Evolutionary conservation across 1,140 invertebrate species (phyloP).

Genomic region (Drosophila arawakana): DNA sequence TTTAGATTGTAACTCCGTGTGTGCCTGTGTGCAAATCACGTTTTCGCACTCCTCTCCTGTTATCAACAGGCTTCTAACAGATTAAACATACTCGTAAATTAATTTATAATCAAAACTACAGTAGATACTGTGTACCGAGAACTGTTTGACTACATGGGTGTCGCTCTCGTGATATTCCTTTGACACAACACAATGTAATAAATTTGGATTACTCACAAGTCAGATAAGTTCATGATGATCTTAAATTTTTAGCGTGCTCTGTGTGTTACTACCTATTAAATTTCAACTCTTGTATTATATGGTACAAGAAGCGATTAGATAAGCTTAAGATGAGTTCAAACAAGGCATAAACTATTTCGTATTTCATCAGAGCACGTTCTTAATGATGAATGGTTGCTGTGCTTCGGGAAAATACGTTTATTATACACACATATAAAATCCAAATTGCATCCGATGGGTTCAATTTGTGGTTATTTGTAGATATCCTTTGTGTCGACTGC

Average conservation of each 20-base stretch:
- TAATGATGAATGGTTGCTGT: neutral
- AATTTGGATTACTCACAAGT: no score
- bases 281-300: neutral
- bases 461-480: neutral
- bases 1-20: no score
- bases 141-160: neutral
- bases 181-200: no score
- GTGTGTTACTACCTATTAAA: no score
- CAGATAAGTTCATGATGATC: no score
- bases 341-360: neutral
- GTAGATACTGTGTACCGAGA: constrained; percentile 26
- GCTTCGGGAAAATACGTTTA: neutral
- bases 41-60: constrained; percentile 17
- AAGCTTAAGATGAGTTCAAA: neutral
- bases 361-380: constrained; percentile 5
- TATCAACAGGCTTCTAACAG: constrained; percentile 31
- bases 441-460: neutral
- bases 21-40: constrained; percentile 26
- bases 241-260: no score
- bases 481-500: neutral
- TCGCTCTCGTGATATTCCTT: no score
- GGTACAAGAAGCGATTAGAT: constrained; percentile 1
- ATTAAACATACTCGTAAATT: constrained; percentile 34
- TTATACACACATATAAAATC: neutral
- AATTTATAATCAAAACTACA: constrained; percentile 19